Evolutionary conservation across 2,797 vertebrate species (phyloP).

Genomic region (Coregonus ussuriensis): DNA sequence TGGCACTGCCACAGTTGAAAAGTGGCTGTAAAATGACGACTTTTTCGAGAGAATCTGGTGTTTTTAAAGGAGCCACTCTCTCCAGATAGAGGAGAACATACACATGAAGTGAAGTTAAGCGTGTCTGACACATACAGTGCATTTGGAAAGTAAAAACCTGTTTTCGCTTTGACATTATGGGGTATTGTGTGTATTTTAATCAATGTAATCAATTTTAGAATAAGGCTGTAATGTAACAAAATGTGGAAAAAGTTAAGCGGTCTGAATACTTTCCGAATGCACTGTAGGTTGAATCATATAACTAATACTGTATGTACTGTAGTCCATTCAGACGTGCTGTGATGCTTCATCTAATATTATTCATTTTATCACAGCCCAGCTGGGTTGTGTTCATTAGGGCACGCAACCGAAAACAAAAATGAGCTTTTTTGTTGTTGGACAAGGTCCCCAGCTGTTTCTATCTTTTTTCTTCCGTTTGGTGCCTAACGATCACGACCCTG

Average conservation of each 20-base stretch:
- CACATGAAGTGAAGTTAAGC: constrained; percentile 56
- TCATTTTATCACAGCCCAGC: background rate
- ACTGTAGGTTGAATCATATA: constrained; percentile 39
- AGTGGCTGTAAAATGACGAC: constrained; percentile 58
- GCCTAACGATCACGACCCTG: background rate
- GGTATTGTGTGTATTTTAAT: no score
- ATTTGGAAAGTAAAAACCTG: no score
- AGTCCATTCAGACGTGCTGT: background rate
- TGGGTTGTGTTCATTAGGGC: background rate
- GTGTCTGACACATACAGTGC: constrained; percentile 37
- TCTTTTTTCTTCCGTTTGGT: background rate
- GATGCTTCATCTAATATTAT: no score
- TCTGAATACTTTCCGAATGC: no score
- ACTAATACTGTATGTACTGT: constrained; percentile 10
- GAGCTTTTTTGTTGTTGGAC: background rate
- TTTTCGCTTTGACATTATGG: no score
- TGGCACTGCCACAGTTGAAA: constrained; percentile 70
- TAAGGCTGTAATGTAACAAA: no score
- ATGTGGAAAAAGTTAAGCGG: no score
- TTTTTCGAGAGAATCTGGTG: constrained; percentile 49
- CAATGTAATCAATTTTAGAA: no score
- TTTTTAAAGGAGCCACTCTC: constrained; percentile 58
- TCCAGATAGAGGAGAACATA: constrained; percentile 45
- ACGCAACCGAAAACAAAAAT: background rate
- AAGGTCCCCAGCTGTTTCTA: background rate